A percentile compares a stretch with the other conserved stretches of the same genome.
phyloP scores from a whole-genome alignment of 2,113 vertebrate genomes.

The Tenrec ecaudatus region DNA sequence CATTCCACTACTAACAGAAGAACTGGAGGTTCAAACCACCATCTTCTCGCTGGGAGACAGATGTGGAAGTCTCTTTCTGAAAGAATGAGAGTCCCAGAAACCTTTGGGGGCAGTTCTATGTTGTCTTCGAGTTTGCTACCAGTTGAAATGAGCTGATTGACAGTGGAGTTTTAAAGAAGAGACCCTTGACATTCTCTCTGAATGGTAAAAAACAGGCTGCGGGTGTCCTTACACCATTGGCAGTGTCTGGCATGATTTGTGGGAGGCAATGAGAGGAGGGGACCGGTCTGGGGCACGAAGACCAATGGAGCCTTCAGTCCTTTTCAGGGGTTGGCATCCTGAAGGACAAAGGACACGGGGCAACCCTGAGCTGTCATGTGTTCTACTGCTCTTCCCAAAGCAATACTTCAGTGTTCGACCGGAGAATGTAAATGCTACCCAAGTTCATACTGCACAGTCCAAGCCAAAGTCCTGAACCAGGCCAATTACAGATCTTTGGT shows the following conservation, averaged over 20 bases:
- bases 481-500: not conserved
- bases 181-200: not conserved
- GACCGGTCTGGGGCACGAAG: not conserved
- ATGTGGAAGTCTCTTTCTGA: not conserved
- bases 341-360: not conserved
- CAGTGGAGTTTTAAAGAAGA: not conserved
- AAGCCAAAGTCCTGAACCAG: not conserved
- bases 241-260: not conserved
- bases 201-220: not conserved
- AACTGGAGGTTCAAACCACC: not conserved
- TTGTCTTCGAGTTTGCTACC: not conserved
- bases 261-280: constrained; percentile 43
- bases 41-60: not conserved
- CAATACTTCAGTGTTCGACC: not conserved
- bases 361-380: not conserved
- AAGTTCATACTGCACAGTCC: not conserved
- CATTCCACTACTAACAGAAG: not conserved
- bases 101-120: not conserved
- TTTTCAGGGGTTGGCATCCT: not conserved
- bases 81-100: not conserved
- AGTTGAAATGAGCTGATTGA: not conserved
- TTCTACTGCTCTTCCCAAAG: not conserved
- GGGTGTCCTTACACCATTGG: constrained; percentile 14
- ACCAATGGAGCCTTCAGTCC: not conserved
- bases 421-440: not conserved